Base-by-base conservation (phyloP, 2,113 vertebrate species). In the Scytalopus superciliaris region DNA sequence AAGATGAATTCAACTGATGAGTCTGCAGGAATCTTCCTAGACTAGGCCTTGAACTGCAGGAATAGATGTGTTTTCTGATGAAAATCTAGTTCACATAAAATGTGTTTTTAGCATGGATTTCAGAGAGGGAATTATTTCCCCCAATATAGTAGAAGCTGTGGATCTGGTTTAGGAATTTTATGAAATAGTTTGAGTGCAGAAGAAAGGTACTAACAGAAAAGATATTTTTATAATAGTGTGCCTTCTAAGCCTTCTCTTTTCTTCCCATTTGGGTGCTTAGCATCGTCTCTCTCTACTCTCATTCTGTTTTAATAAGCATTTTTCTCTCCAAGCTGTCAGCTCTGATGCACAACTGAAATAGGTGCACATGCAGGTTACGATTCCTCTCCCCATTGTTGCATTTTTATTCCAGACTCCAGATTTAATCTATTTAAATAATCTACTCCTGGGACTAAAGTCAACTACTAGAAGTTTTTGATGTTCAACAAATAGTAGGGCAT, bases 391-490 rank as follows among this genome's bases (percentile, higher is more conserved):
- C 24, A 21, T 81, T n/a, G 7, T 4, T 94, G 52, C 72, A 47
- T 84, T 95, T 95, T 74, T 50, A 77, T 87, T 90, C 78, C 80
- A 64, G 90, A 64, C 42, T 80, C 59, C 44, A 72, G 47, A 55
- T 83, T 88, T 96, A 80, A 82, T 93, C 82, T 90, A 9, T 47
- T 89, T 55, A 90, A 96, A 77, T 86, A 90, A 90, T 52, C 64
- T 84, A 35, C 55, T 86, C n/a, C 15, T 87, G 90, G 49, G 88
- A 84, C 28, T 85, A 57, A 56, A 88, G 69, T 84, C 68, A 76
- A 56, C 64, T 90, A 5, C 40, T 83, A 33, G 64, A 81, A 55
- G 59, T 70, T 89, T 63, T 33, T 86, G 52, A 72, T 96, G 75
- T 84, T 88, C 73, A 68, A 47, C 82, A 92, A 91, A 94, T 77